These are phyloP conservation scores for Molanna angustata DNA, from an alignment of 2,888 invertebrate species.

Conservation along the genomic window DNA sequence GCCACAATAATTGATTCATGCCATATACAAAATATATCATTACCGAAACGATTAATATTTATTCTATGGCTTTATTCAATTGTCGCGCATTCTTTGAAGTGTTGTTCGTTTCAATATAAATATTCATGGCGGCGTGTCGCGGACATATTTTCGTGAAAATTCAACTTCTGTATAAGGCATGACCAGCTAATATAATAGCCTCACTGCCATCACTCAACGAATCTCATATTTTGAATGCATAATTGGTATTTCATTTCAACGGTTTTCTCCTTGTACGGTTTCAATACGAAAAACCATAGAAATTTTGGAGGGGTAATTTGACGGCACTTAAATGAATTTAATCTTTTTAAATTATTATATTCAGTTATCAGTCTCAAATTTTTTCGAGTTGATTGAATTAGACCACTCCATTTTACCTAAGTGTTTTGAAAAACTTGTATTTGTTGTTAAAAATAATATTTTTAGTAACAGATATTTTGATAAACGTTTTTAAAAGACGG, in stretches of 20 bases:
- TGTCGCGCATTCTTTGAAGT: slow-evolving; percentile 6
- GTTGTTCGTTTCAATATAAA: neutral
- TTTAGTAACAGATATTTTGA: no score
- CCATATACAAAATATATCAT: slow-evolving; percentile 4
- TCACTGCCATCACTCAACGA: neutral
- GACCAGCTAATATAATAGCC: slow-evolving; percentile 4
- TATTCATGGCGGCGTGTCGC: slow-evolving; percentile 1
- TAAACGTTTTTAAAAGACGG: no score
- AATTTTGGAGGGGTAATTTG: neutral
- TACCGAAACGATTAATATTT: slow-evolving; percentile 9
- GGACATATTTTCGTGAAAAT: slow-evolving; percentile 21
- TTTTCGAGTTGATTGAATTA: no score
- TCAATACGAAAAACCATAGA: neutral
- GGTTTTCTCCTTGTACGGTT: neutral
- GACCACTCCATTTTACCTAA: no score
- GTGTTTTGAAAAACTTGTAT: no score
- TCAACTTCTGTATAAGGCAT: slow-evolving; percentile 6
- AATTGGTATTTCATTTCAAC: no score
- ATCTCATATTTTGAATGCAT: slow-evolving; percentile 5
- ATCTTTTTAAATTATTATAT: no score
- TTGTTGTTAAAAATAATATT: no score
- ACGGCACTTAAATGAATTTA: neutral
- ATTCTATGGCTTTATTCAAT: slow-evolving; percentile 5
- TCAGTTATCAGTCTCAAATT: no score
- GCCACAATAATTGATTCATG: slow-evolving; percentile 6